Evolutionary conservation across 2,888 invertebrate species (phyloP).

Genomic region (Xestia c-nigrum): DNA sequence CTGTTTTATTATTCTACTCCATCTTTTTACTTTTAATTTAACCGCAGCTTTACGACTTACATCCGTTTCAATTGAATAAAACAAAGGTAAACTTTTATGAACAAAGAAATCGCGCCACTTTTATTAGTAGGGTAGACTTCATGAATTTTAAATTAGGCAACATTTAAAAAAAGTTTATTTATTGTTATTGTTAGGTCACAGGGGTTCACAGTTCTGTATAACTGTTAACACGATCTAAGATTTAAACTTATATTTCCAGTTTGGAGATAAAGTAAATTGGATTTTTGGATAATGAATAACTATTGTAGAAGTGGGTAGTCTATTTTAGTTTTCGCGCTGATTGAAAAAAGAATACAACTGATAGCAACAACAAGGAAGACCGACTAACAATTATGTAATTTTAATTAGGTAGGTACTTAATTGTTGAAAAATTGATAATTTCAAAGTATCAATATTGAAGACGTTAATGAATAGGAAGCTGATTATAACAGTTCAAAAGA

Average conservation of each 20-base stretch:
- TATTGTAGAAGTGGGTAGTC: not conserved
- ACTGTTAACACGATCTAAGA: not conserved
- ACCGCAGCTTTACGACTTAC: not conserved
- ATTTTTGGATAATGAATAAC: conserved; percentile 2
- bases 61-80: not conserved
- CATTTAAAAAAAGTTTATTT: conserved; percentile 14
- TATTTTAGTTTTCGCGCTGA: too few species aligned
- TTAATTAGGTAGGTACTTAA: not conserved
- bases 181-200: conserved; percentile 3
- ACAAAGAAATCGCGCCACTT: conserved; percentile 1
- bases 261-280: not conserved
- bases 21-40: not conserved
- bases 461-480: not conserved
- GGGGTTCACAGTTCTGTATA: not conserved
- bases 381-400: not conserved
- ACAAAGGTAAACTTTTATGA: not conserved
- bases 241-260: not conserved
- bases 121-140: conserved; percentile 13
- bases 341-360: not conserved
- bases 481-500: not conserved
- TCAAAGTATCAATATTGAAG: not conserved
- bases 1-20: not conserved
- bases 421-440: not conserved
- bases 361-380: not conserved
- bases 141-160: conserved; percentile 35